Conservation (phyloP, 2,113 vertebrate species). For the Lepus timidus region DNA sequence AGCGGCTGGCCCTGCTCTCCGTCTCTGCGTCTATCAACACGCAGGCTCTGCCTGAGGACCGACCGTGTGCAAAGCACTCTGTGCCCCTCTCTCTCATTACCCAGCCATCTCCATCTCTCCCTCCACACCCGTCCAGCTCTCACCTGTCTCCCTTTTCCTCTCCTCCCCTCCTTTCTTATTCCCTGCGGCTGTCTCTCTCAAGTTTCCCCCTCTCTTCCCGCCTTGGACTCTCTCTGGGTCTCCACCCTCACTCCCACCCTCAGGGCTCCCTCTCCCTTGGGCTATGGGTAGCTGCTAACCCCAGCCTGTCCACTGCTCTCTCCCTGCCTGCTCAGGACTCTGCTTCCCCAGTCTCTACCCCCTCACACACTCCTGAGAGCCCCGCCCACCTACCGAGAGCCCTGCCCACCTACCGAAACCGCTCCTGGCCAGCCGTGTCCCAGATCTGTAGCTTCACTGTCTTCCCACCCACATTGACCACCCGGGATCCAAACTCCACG, state of each 20-base stretch:
- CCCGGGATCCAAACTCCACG: slow-evolving; percentile 96
- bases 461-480: slow-evolving; percentile 95
- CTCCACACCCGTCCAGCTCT: not conserved
- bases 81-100: not conserved
- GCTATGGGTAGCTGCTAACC: not conserved
- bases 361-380: not conserved
- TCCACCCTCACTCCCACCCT: not conserved
- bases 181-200: not conserved
- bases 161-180: not conserved
- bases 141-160: not conserved
- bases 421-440: slow-evolving; percentile 96
- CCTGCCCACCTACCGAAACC: slow-evolving; percentile 91
- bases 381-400: not conserved
- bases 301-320: not conserved
- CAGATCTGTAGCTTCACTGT: slow-evolving; percentile 97
- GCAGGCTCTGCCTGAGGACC: slow-evolving; percentile 14
- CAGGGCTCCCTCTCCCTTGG: not conserved
- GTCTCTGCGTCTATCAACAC: not conserved
- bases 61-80: not conserved
- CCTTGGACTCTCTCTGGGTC: not conserved
- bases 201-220: not conserved
- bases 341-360: not conserved
- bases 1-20: not conserved
- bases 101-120: not conserved
- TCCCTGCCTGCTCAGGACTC: not conserved